phyloP scores from a whole-genome alignment of 2,797 vertebrate species.

The Cryptoblepharus egeriae region DNA sequence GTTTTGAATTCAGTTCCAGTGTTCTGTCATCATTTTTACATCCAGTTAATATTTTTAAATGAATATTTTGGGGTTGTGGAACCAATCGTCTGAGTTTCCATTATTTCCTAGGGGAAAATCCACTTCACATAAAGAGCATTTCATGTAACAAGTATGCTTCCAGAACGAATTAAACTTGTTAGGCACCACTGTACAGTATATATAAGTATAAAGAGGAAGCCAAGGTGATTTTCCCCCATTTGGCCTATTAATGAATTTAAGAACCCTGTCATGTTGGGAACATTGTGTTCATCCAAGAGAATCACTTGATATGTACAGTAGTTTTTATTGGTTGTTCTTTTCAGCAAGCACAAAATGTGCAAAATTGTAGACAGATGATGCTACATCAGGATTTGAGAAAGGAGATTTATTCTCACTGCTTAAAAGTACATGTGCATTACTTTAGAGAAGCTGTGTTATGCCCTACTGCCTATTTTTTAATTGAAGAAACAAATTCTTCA shows the following conservation, averaged over 20 bases:
- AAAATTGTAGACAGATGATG: conserved; percentile 45
- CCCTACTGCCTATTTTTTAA: conserved; percentile 37
- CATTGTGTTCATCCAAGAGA: conserved; percentile 36
- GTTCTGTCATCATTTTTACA: too few species aligned
- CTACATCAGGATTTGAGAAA: conserved; percentile 42
- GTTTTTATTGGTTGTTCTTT: conserved; percentile 47
- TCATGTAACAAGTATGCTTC: too few species aligned
- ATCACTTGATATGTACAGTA: conserved; percentile 45
- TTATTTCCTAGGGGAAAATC: too few species aligned
- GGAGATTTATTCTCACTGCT: conserved; percentile 47
- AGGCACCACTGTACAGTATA: too few species aligned
- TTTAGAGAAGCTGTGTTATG: conserved; percentile 30
- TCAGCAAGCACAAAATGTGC: conserved; percentile 28
- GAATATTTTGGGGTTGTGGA: too few species aligned
- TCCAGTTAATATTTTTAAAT: too few species aligned
- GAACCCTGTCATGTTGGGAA: conserved; percentile 9
- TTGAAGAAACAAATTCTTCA: conserved; percentile 32
- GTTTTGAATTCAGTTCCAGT: too few species aligned
- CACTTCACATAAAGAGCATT: too few species aligned
- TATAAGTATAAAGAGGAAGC: conserved; percentile 11
- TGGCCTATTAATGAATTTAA: conserved; percentile 27
- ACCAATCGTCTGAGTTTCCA: too few species aligned
- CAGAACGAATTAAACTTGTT: too few species aligned
- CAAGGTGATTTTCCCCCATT: conserved; percentile 26
- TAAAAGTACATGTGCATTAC: background rate